Percentiles rank a stretch among this genome's conserved stretches.
These are phyloP conservation scores for Mastacembelus armatus DNA, from an alignment of 2,797 vertebrate genomes.

Conservation along the genomic window DNA sequence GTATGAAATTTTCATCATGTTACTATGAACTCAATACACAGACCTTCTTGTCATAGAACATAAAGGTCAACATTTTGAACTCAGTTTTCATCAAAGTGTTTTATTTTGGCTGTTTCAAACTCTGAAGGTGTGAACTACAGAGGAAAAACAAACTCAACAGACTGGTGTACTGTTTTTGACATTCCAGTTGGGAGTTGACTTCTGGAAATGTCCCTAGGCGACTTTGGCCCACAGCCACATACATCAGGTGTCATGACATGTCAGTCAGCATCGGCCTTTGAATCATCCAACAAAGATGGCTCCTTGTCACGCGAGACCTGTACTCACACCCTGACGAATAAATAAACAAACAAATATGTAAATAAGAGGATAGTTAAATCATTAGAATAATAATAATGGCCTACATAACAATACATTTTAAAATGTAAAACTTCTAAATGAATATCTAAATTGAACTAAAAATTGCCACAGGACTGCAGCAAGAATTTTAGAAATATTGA, in stretches of 20 bases:
- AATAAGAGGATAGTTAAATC: neutral
- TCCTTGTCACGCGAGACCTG: constrained; percentile 61
- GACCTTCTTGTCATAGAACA: neutral
- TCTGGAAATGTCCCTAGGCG: constrained; percentile 57
- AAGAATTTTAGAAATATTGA: neutral
- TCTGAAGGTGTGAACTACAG: constrained; percentile 13
- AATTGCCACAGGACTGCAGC: neutral
- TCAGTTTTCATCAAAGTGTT: too few relatives aligned
- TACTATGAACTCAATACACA: neutral
- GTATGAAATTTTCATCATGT: neutral
- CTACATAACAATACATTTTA: too few relatives aligned
- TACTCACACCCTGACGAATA: constrained; percentile 28
- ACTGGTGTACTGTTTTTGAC: constrained; percentile 62
- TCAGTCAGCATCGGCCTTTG: constrained; percentile 72
- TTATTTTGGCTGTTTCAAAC: neutral
- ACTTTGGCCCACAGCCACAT: constrained; percentile 72
- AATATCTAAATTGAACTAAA: too few relatives aligned
- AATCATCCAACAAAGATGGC: constrained; percentile 50
- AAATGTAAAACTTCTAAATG: too few relatives aligned
- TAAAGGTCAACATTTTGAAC: neutral
- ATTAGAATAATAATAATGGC: too few relatives aligned
- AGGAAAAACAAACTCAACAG: constrained; percentile 48
- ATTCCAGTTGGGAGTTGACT: constrained; percentile 74
- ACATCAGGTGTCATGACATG: constrained; percentile 74
- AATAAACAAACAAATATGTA: constrained; percentile 16